Conservation (phyloP, 1,140 invertebrate genomes). For the Aphidius ervi region DNA sequence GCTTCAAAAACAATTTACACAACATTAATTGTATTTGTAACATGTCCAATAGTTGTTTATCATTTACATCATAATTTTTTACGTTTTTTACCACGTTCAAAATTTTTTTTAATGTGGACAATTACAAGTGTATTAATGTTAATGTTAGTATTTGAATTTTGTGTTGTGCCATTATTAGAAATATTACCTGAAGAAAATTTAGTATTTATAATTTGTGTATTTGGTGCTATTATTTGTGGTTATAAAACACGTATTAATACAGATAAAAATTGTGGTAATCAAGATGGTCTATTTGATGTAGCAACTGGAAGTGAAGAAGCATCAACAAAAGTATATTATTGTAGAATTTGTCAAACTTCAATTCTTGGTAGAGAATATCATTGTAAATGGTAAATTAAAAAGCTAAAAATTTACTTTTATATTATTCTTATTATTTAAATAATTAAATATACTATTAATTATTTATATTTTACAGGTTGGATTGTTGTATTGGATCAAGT, state of each 20-base stretch:
- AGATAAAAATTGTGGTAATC: slow-evolving; percentile 40
- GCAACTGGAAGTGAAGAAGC: slow-evolving; percentile 45
- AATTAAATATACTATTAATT: slow-evolving; percentile 1
- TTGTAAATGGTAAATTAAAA: slow-evolving; percentile 43
- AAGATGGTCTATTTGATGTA: slow-evolving; percentile 38
- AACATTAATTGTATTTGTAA: slow-evolving; percentile 58
- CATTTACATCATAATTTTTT: slow-evolving; percentile 60
- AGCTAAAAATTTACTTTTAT: no score
- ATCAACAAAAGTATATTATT: slow-evolving; percentile 42
- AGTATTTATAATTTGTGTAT: slow-evolving; percentile 57
- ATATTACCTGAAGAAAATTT: slow-evolving; percentile 66
- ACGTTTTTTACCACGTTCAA: slow-evolving; percentile 59
- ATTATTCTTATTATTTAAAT: not conserved
- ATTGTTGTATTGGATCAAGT: slow-evolving; percentile 65
- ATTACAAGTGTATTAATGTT: slow-evolving; percentile 60
- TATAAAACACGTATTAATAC: slow-evolving; percentile 57
- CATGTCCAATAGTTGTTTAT: slow-evolving; percentile 60
- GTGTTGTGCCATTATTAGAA: slow-evolving; percentile 61
- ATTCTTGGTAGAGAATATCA: slow-evolving; percentile 48
- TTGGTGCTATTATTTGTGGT: slow-evolving; percentile 56
- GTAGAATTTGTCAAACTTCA: slow-evolving; percentile 46
- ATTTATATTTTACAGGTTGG: slow-evolving; percentile 55
- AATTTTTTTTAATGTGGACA: slow-evolving; percentile 68
- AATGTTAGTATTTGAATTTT: slow-evolving; percentile 63
- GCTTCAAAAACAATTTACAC: slow-evolving; percentile 58